Percentiles rank a stretch among this genome's conserved stretches.
Conservation (phyloP, 2,113 vertebrate species). For the Catagonus wagneri region DNA sequence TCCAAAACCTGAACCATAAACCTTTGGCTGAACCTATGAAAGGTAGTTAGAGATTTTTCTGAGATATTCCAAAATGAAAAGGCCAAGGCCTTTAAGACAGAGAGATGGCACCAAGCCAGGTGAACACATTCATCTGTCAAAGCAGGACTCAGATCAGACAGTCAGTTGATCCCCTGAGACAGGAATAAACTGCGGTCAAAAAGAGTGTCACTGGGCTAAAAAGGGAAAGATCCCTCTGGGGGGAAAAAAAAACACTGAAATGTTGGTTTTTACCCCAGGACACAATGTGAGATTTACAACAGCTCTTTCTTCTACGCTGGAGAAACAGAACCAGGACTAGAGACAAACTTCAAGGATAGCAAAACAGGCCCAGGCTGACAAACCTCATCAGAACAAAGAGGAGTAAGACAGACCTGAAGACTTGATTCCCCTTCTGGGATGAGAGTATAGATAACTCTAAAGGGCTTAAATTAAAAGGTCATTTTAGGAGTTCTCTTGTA, state of each 20-base stretch:
- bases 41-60: conserved; percentile 42
- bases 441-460: background rate
- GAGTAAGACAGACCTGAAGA: background rate
- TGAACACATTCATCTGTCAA: conserved; percentile 1
- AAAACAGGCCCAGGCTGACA: background rate
- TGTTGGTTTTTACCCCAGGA: background rate
- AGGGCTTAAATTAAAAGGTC: background rate
- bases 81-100: conserved; percentile 19
- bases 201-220: background rate
- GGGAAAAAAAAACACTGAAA: conserved; percentile 26
- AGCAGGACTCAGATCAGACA: conserved; percentile 37
- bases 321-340: conserved; percentile 27
- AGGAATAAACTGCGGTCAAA: background rate
- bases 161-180: background rate
- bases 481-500: background rate
- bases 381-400: conserved; percentile 11
- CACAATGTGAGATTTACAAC: background rate
- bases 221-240: conserved; percentile 46
- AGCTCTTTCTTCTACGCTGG: conserved; percentile 17
- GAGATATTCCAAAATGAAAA: conserved; percentile 40
- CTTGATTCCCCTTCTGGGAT: background rate
- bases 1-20: conserved; percentile 66
- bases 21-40: conserved; percentile 13
- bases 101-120: background rate
- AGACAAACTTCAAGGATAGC: background rate